A percentile compares a stretch with the other conserved stretches of the same genome.
These are phyloP conservation scores for Sycophaga agraensis DNA, from an alignment of 1,140 invertebrate genomes.

Conservation along the genomic window DNA sequence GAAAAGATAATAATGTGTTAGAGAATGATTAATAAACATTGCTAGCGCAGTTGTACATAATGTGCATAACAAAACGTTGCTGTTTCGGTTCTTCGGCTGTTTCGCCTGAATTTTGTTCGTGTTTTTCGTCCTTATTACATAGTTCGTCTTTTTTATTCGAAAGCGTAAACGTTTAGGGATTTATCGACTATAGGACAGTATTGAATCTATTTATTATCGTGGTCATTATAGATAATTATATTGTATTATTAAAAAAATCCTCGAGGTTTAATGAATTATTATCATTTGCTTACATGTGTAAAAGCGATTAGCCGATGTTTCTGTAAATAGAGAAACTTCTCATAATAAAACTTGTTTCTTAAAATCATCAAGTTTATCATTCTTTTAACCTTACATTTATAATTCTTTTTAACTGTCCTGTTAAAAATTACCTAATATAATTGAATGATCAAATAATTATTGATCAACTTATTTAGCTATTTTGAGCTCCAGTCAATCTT, in stretches of 20 bases:
- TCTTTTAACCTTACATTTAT: not conserved
- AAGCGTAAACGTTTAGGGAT: conserved; percentile 14
- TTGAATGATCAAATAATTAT: not conserved
- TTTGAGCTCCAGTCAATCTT: no score
- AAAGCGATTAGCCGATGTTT: conserved; percentile 48
- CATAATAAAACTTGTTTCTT: conserved; percentile 49
- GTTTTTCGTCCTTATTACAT: conserved; percentile 24
- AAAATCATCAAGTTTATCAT: conserved; percentile 21
- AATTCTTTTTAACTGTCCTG: not conserved
- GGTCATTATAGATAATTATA: conserved; percentile 30
- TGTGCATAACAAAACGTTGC: conserved; percentile 46
- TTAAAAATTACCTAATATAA: not conserved
- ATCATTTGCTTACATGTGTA: conserved; percentile 43
- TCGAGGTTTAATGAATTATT: conserved; percentile 38
- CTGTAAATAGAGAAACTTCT: conserved; percentile 52
- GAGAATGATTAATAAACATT: conserved; percentile 30
- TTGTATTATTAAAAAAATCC: conserved; percentile 30
- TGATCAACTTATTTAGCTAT: not conserved
- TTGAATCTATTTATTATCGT: conserved; percentile 35
- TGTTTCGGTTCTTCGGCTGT: conserved; percentile 34
- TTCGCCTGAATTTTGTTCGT: conserved; percentile 23
- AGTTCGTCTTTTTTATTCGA: conserved; percentile 27
- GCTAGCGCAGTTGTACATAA: conserved; percentile 50
- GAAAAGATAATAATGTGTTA: no score
- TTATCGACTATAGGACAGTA: conserved; percentile 32